Percentiles rank a stretch among this genome's conserved stretches.
Conservation (phyloP, 2,797 vertebrate species). For the Epinephelus awoara region DNA sequence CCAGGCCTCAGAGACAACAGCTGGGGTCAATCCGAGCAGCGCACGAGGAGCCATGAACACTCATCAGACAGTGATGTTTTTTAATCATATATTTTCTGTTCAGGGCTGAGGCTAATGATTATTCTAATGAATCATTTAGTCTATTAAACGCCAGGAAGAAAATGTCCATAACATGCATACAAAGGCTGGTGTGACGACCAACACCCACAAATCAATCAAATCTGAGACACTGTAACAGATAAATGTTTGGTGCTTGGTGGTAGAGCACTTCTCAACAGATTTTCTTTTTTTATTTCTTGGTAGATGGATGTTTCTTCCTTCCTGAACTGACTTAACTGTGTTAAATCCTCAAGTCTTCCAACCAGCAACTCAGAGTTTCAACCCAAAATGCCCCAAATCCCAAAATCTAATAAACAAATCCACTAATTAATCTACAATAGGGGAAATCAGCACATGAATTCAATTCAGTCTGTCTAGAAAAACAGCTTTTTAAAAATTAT, state of each 20-base stretch:
- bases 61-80: background rate
- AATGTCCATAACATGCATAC: background rate
- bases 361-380: background rate
- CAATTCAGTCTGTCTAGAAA: background rate
- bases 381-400: background rate
- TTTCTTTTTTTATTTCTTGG: background rate
- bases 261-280: background rate
- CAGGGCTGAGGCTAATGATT: background rate
- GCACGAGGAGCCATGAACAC: background rate
- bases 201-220: background rate
- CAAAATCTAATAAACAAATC: background rate
- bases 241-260: background rate
- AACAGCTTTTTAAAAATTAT: too few relatives aligned
- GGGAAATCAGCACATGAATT: background rate
- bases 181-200: background rate
- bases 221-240: background rate
- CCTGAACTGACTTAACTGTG: background rate
- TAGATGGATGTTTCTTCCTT: background rate
- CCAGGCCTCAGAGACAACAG: constrained; percentile 7
- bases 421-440: background rate
- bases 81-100: background rate
- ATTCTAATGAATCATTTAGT: background rate
- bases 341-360: background rate
- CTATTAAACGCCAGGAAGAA: background rate
- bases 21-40: constrained; percentile 6